phyloP scores from a whole-genome alignment of 2,113 vertebrate species.

The Polypterus bichir region DNA sequence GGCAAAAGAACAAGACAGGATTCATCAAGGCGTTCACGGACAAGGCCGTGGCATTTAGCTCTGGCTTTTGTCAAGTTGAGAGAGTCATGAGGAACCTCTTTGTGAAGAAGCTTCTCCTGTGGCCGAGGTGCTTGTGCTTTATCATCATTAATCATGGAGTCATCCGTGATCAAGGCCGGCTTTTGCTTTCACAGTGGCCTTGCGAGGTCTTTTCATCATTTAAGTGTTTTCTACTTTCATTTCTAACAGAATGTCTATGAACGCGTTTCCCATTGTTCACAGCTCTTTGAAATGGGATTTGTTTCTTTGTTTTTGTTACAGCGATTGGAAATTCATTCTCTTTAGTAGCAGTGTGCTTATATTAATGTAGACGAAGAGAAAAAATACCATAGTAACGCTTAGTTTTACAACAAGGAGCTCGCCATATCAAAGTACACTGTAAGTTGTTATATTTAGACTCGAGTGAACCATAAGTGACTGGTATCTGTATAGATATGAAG shows the following conservation, averaged over 20 bases:
- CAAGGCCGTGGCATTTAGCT: conserved; percentile 77
- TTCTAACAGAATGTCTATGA: background rate
- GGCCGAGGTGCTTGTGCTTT: conserved; percentile 68
- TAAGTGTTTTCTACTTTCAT: background rate
- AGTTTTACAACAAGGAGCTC: no score
- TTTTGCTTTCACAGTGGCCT: background rate
- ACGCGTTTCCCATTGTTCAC: no score
- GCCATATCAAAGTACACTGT: no score
- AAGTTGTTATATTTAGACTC: no score
- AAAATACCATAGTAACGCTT: no score
- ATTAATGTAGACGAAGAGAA: no score
- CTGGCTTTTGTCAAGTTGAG: conserved; percentile 91
- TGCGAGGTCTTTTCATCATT: background rate
- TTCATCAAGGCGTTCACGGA: conserved; percentile 98
- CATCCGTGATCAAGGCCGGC: background rate
- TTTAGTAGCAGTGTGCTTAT: no score
- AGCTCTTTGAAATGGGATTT: no score
- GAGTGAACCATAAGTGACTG: no score
- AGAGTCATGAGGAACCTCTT: conserved; percentile 96
- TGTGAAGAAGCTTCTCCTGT: conserved; percentile 86
- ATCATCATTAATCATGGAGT: background rate
- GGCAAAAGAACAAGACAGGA: conserved; percentile 93
- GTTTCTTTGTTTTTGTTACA: no score
- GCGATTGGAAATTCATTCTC: no score
- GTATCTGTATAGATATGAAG: no score